Percentiles rank a stretch among this genome's conserved stretches.
Conservation (phyloP, 1,140 invertebrate genomes). For the Calephelis nemesis region DNA sequence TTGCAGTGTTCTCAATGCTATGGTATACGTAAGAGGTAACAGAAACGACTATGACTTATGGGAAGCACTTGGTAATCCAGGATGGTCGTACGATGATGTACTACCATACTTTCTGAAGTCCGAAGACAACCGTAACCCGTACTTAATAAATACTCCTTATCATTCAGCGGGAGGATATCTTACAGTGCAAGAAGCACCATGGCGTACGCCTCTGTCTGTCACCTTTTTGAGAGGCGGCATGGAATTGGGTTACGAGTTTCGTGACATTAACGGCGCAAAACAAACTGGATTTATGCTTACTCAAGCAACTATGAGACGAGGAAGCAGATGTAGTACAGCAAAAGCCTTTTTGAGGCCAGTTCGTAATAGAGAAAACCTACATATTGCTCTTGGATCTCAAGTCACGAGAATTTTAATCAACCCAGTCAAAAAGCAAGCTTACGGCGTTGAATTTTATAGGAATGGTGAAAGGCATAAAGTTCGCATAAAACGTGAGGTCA, state of each 20-base stretch:
- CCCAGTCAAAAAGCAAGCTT: constrained; percentile 83
- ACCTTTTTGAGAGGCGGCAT: constrained; percentile 90
- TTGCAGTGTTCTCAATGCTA: constrained; percentile 95
- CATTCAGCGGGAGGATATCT: constrained; percentile 89
- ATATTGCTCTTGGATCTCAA: constrained; percentile 89
- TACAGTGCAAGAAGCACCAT: constrained; percentile 91
- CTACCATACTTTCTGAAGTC: constrained; percentile 94
- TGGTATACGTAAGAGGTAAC: constrained; percentile 97
- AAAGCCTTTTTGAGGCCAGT: constrained; percentile 93
- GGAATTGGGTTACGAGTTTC: constrained; percentile 89
- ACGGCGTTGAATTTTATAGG: constrained; percentile 87
- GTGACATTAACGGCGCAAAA: constrained; percentile 90
- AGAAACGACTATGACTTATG: constrained; percentile 94
- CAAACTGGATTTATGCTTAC: constrained; percentile 93
- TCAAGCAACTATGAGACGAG: constrained; percentile 91
- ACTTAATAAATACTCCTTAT: constrained; percentile 85
- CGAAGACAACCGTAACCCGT: constrained; percentile 92
- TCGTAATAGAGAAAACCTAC: constrained; percentile 87
- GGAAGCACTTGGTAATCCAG: constrained; percentile 90
- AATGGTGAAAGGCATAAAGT: constrained; percentile 83
- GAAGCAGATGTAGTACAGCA: constrained; percentile 92
- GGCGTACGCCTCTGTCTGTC: constrained; percentile 88
- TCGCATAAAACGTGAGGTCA: constrained; percentile 86
- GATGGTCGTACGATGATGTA: constrained; percentile 94
- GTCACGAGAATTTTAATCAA: constrained; percentile 86